A percentile compares a stretch with the other conserved stretches of the same genome.
These are phyloP conservation scores for Spodoptera litura DNA, from an alignment of 1,140 invertebrate species.

Conservation along the genomic window DNA sequence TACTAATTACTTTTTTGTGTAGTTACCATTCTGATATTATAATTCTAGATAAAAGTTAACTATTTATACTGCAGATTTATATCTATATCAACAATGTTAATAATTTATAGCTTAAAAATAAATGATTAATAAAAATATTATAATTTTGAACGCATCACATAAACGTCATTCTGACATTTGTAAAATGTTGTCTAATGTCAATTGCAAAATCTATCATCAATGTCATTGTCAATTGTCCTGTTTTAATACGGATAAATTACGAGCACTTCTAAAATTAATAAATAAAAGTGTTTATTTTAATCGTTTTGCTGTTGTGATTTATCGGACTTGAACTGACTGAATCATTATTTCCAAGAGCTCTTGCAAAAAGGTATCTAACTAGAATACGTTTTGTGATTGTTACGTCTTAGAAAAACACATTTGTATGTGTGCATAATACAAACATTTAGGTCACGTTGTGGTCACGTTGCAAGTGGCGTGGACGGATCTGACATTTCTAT, in stretches of 20 bases:
- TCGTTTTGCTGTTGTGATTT: background rate
- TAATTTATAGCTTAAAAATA: too few relatives aligned
- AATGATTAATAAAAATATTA: too few relatives aligned
- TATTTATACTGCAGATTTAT: too few relatives aligned
- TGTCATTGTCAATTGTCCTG: background rate
- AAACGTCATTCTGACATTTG: background rate
- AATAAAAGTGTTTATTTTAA: background rate
- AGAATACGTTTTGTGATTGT: background rate
- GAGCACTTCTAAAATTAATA: background rate
- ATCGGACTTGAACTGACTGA: background rate
- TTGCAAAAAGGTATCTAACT: background rate
- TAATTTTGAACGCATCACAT: too few relatives aligned
- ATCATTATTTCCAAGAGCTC: background rate
- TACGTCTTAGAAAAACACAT: constrained; percentile 8
- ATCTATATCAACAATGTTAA: too few relatives aligned
- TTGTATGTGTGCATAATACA: constrained; percentile 30
- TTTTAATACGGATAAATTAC: background rate
- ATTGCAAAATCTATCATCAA: background rate
- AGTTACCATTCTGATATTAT: too few relatives aligned
- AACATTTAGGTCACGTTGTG: constrained; percentile 52
- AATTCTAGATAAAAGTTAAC: too few relatives aligned
- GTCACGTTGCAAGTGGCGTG: constrained; percentile 84
- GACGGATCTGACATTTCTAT: constrained; percentile 67
- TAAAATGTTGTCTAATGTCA: background rate
- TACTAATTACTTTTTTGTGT: too few relatives aligned